These are phyloP conservation scores for Drosophila sulfurigaster DNA, from an alignment of 1,140 invertebrate species.

Conservation along the genomic window DNA sequence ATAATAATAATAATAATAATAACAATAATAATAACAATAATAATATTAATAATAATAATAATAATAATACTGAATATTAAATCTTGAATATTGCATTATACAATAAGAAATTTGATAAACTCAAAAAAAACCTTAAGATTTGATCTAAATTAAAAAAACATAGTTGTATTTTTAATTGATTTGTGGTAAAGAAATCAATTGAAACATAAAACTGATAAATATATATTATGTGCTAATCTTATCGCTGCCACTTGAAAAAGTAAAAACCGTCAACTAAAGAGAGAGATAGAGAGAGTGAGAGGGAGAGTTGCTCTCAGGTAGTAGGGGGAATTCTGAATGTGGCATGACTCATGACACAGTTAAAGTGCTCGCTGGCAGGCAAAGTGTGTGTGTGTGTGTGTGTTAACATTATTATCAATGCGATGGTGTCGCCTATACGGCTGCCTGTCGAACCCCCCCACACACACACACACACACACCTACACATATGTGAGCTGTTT, in stretches of 20 bases:
- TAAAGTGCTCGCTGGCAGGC: neutral
- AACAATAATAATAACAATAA: no score
- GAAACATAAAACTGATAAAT: slow-evolving; percentile 1
- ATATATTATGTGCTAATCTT: slow-evolving; percentile 4
- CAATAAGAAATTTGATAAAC: no score
- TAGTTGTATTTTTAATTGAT: neutral
- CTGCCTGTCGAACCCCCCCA: slow-evolving; percentile 25
- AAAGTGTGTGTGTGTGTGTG: neutral
- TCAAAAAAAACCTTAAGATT: neutral
- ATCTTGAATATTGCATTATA: no score
- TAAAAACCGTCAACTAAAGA: neutral
- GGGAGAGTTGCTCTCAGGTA: no score
- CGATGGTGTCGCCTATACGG: slow-evolving; percentile 26
- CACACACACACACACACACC: slow-evolving; percentile 5
- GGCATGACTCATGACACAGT: slow-evolving; percentile 27
- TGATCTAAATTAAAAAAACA: neutral
- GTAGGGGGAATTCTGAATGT: neutral
- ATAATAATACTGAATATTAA: no score
- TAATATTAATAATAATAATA: no score
- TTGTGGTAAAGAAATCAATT: neutral
- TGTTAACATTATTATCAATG: slow-evolving; percentile 39
- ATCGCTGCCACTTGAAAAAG: neutral
- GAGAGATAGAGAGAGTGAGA: neutral
- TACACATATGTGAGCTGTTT: neutral
- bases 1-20: no score